Base-by-base conservation (phyloP, 2,113 vertebrate species). In the Oryzias curvinotus region DNA sequence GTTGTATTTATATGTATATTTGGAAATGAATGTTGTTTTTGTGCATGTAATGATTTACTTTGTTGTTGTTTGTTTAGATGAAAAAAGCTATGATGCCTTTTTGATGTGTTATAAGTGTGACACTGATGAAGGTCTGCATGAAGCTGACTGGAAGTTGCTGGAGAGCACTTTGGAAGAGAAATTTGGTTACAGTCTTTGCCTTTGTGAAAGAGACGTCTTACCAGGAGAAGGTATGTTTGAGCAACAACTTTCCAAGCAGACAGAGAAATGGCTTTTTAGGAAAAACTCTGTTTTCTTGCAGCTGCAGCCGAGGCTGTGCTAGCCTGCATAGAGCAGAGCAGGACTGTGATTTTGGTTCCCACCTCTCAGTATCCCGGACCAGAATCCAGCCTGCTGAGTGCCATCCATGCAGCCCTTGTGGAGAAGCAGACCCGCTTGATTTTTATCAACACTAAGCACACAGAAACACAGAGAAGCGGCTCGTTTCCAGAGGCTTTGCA, bases 381-480 rank as follows among this genome's bases (percentile, higher is more conserved):
- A 14, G 86, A 52, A 1, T 84, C 68, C 17, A 58, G 93, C 70
- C 87, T 96, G 52, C 89, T 94, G 73, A 93, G 87, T 66, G 93
- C 91, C 59, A 87, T 98, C 48, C 93, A 98, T 43, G 89, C 91
- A 80, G 93, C 94, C 0, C 88, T 97, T 17, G 96, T 98, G 70
- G 95, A 96, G 79, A 88, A 82, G 14, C 93, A 95, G 83, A 93
- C 90, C 61, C 91, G 89, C 78, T 81, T 96, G 59, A 90, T 98
- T 84, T 77, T 97, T 57, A 93, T 98, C 68, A 88, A 91, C 73
- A 93, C 89, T 17, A 88, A 88, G 73, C 70, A 87, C 5, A 50
- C 52, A 13, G 81, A 23, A 46, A 23, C 1, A 61, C 86, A 28
- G 4, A 56, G 3, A 14, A 55, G 54, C 0, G 75, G 57, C 17